A percentile compares a stretch with the other conserved stretches of the same genome.
Evolutionary conservation across 2,888 invertebrate genomes (phyloP).

Genomic region (Diaprepes abbreviatus): DNA sequence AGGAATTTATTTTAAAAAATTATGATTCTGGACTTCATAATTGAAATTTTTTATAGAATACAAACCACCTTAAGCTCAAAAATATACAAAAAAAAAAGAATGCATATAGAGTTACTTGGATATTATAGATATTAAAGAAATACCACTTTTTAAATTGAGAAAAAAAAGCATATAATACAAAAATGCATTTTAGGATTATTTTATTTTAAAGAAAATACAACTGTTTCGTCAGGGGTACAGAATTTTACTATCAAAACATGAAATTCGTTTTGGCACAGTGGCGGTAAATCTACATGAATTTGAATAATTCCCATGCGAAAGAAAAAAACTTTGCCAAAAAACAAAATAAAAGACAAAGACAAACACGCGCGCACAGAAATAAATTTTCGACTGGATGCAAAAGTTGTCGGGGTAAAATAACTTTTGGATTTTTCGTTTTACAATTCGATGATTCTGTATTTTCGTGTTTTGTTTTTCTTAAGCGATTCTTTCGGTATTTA

Average conservation of each 20-base stretch:
- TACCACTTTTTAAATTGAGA: no score
- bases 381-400: conserved; percentile 47
- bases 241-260: conserved; percentile 35
- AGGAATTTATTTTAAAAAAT: no score
- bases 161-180: no score
- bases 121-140: no score
- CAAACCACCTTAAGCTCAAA: no score
- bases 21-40: no score
- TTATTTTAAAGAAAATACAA: not conserved
- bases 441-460: conserved; percentile 42
- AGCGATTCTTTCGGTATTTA: conserved; percentile 34
- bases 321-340: conserved; percentile 42
- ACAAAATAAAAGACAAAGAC: conserved; percentile 50
- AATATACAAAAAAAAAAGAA: no score
- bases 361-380: conserved; percentile 46
- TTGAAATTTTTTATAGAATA: no score
- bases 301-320: conserved; percentile 47
- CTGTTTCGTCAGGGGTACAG: not conserved
- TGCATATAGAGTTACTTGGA: no score
- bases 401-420: conserved; percentile 48
- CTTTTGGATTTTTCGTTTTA: conserved; percentile 47
- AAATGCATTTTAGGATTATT: not conserved
- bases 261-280: conserved; percentile 25
- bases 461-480: conserved; percentile 49
- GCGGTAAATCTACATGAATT: conserved; percentile 47